Conservation (phyloP, 2,888 invertebrate species). For the Vanessa cardui region DNA sequence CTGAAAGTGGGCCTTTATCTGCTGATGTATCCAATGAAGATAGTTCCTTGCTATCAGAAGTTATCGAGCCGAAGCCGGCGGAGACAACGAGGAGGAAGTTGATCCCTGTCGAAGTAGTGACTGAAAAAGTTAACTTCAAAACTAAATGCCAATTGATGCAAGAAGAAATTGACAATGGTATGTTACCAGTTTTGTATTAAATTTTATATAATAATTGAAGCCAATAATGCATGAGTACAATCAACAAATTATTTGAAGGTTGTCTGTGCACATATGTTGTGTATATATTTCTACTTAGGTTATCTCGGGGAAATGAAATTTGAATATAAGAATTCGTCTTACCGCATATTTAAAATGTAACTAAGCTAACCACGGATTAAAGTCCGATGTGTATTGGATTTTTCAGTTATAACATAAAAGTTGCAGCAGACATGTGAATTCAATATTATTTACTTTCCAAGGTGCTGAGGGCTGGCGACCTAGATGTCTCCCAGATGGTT, state of each 20-base stretch:
- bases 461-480: slow-evolving; percentile 77
- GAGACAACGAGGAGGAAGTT: slow-evolving; percentile 58
- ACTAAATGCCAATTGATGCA: slow-evolving; percentile 83
- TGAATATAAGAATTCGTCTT: no score
- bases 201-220: no score
- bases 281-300: no score
- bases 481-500: slow-evolving; percentile 87
- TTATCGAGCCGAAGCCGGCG: slow-evolving; percentile 64
- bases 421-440: background rate
- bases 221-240: no score
- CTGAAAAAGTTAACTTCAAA: slow-evolving; percentile 62
- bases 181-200: slow-evolving; percentile 37
- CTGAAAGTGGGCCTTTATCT: slow-evolving; percentile 38
- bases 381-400: no score
- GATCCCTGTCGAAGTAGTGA: slow-evolving; percentile 56
- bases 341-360: no score
- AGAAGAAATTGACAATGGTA: slow-evolving; percentile 70
- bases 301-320: no score
- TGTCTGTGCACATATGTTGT: no score
- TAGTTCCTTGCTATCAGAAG: slow-evolving; percentile 58
- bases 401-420: no score
- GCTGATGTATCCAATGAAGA: slow-evolving; percentile 48
- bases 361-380: no score
- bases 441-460: slow-evolving; percentile 35
- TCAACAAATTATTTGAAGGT: no score